Percentiles rank a stretch among this genome's conserved stretches.
Conservation (phyloP, 2,888 invertebrate genomes). For the Chrysina gloriosa region DNA sequence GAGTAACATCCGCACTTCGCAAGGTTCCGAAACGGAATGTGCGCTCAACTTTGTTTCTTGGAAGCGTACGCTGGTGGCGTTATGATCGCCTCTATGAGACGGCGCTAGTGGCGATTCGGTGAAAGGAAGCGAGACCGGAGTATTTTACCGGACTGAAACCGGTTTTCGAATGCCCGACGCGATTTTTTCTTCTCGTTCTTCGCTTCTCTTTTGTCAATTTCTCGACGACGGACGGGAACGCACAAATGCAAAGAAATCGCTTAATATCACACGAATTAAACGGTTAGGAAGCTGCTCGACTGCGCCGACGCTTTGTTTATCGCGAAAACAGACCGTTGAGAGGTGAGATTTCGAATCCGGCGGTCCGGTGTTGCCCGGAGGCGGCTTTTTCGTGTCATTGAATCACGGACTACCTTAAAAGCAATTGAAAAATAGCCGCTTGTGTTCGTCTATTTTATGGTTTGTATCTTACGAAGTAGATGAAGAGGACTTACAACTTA, state of each 20-base stretch:
- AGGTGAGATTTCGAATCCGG: neutral
- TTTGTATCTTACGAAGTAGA: neutral
- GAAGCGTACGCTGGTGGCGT: slow-evolving; percentile 49
- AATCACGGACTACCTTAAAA: slow-evolving; percentile 12
- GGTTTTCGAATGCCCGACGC: slow-evolving; percentile 19
- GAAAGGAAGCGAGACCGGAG: slow-evolving; percentile 18
- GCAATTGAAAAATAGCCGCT: neutral
- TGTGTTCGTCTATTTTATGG: neutral
- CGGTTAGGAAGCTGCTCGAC: slow-evolving; percentile 30
- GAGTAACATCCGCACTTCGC: slow-evolving; percentile 41
- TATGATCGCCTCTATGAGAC: slow-evolving; percentile 42
- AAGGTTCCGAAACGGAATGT: slow-evolving; percentile 47
- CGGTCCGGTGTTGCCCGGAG: neutral
- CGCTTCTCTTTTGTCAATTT: slow-evolving; percentile 41
- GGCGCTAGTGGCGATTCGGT: neutral
- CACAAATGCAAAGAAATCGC: slow-evolving; percentile 48
- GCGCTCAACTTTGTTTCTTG: slow-evolving; percentile 49
- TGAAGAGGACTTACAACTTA: neutral
- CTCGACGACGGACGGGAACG: slow-evolving; percentile 29
- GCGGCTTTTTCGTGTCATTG: slow-evolving; percentile 10
- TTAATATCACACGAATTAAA: slow-evolving; percentile 41
- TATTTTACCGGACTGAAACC: slow-evolving; percentile 13
- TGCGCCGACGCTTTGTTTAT: slow-evolving; percentile 17
- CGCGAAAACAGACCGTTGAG: slow-evolving; percentile 20
- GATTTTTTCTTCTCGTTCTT: slow-evolving; percentile 40